Conservation (phyloP, 2,888 invertebrate species). For the Frankliniella intonsa region DNA sequence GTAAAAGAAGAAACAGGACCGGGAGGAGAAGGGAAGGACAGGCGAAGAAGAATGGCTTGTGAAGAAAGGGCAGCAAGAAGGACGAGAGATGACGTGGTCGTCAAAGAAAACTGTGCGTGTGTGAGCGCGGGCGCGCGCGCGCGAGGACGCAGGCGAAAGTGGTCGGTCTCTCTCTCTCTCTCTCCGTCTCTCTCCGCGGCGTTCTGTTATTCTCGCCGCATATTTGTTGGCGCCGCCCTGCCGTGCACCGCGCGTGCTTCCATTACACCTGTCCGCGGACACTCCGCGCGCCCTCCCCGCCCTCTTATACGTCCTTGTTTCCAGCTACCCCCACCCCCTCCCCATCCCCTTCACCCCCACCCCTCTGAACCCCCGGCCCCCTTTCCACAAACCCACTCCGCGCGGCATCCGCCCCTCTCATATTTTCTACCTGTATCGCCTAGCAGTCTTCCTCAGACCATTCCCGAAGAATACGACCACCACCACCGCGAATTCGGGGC, state of each 20-base stretch:
- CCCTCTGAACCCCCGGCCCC: background rate
- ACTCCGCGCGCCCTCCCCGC: background rate
- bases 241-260: background rate
- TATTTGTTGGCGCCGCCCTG: background rate
- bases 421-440: background rate
- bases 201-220: background rate
- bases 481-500: too few relatives aligned
- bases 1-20: too few relatives aligned
- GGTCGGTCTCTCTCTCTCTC: background rate
- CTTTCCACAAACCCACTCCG: background rate
- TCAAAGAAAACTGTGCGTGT: background rate
- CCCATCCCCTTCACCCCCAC: too few relatives aligned
- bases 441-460: background rate
- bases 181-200: background rate
- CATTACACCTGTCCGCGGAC: slow-evolving; percentile 19
- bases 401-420: background rate
- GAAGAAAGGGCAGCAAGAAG: too few relatives aligned
- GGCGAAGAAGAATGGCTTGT: too few relatives aligned
- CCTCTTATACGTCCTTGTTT: too few relatives aligned
- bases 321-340: too few relatives aligned
- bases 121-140: background rate
- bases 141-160: background rate
- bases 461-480: background rate
- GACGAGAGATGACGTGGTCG: too few relatives aligned
- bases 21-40: too few relatives aligned